phyloP scores from a whole-genome alignment of 64 coral and sea anemone species.

The Trachythela sp. region DNA sequence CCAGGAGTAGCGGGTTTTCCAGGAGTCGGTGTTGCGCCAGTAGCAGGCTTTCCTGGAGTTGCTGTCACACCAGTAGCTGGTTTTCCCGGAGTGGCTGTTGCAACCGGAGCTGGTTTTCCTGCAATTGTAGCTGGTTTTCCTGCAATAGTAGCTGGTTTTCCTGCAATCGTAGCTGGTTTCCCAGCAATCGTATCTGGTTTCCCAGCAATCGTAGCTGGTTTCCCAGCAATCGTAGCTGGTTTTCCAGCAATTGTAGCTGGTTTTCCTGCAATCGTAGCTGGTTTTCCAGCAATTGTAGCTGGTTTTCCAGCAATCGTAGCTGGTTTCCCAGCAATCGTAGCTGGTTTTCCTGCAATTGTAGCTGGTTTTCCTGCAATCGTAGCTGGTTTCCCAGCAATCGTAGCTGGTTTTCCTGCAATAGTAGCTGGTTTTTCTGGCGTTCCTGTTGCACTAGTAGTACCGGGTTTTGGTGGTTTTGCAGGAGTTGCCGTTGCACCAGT shows the following conservation, averaged over 20 bases:
- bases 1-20: not conserved
- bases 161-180: not conserved
- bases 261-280: too few species aligned
- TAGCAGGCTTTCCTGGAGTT: not conserved
- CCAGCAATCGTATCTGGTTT: too few species aligned
- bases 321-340: too few species aligned
- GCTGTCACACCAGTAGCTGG: not conserved
- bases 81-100: not conserved
- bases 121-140: not conserved
- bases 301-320: too few species aligned
- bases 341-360: too few species aligned
- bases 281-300: too few species aligned
- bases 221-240: too few species aligned
- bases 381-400: not conserved
- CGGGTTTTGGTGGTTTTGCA: not conserved
- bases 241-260: too few species aligned
- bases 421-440: not conserved
- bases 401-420: too few species aligned
- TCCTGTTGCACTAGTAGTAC: not conserved
- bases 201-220: too few species aligned
- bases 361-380: not conserved
- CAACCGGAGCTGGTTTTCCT: not conserved
- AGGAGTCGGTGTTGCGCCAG: not conserved
- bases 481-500: not conserved
- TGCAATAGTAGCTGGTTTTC: not conserved